Evolutionary conservation across 64 coral and sea anemone species (phyloP), one percentile per base, ranked within the genome.

Genomic region (Montipora capricornis): DNA sequence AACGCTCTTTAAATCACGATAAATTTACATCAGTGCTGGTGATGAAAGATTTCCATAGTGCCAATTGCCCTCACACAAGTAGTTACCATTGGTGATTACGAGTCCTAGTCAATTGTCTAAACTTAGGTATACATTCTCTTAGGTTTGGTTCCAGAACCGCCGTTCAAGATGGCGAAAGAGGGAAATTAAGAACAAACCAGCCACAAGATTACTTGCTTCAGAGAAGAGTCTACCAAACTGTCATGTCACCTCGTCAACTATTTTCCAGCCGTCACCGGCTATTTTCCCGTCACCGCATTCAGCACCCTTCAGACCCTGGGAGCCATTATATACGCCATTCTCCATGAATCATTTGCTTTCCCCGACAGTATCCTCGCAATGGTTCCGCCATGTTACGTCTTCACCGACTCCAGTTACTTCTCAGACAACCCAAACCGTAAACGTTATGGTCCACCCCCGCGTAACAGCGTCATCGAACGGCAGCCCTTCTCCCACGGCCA

Each of bases 131-230:
- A 29, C 29, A 29, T 29, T 6, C 13, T 17, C 50, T 53, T 24
- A 96, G 95, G 95, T 93, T 44, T 96, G 95, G 95, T 96, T 96
- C 57, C 95, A 93, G 66, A 96, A 96, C 46, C 90, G 87, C 50
- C 67, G 91, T 3, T 76, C 95, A 68, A 93, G 84, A 80, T 93
- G 91, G 91, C 87, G 91, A 68, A 96, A 78, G 47, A 74, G 46
- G 5, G 69, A 96, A 47, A 90, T 92, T 3, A 96, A 90, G 6
- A 69, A 93, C 80, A 93, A 96, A 26, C 91, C 95, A 19, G 87
- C 80, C 16, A 47, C 89, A 82, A 6, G 44, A 12, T 15, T 80
- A 76, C 60, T 44, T 87, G 73, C 44, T 49, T 26, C 90, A 12
- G 44, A 5, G 74, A 44, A 11, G 60, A 4, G 60, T 64, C 60